phyloP scores from a whole-genome alignment of 2,888 invertebrate species.

The Sepiola atlantica region DNA sequence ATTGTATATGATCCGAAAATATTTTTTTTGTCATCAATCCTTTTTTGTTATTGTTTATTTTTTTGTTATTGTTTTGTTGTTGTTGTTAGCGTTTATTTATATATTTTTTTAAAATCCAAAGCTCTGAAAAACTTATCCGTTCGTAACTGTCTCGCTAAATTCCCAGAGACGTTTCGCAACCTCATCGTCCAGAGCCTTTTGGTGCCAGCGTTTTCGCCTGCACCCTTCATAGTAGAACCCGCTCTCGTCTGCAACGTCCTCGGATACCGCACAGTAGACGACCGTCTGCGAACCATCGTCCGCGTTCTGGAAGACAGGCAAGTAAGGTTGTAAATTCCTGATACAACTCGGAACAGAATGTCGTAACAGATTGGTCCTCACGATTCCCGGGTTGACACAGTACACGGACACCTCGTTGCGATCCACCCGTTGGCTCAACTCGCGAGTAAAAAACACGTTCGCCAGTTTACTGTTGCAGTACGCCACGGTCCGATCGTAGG shows the following conservation, averaged over 20 bases:
- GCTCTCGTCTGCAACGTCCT: slow-evolving; percentile 80
- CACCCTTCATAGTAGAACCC: slow-evolving; percentile 87
- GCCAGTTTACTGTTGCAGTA: slow-evolving; percentile 74
- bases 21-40: no score
- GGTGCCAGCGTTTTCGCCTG: slow-evolving; percentile 78
- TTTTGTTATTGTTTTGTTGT: no score
- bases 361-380: slow-evolving; percentile 67
- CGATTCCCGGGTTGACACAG: slow-evolving; percentile 72
- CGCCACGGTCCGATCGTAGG: slow-evolving; percentile 61
- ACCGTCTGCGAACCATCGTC: slow-evolving; percentile 70
- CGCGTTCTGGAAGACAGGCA: slow-evolving; percentile 57
- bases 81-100: no score
- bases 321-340: slow-evolving; percentile 56
- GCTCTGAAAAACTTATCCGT: background rate
- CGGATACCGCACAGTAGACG: slow-evolving; percentile 72
- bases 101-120: no score
- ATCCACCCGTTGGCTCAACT: slow-evolving; percentile 64
- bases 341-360: slow-evolving; percentile 56
- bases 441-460: slow-evolving; percentile 70
- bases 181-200: slow-evolving; percentile 80
- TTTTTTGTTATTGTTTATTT: no score
- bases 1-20: no score
- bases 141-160: slow-evolving; percentile 83
- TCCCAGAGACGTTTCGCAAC: slow-evolving; percentile 83
- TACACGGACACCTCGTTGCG: slow-evolving; percentile 66